phyloP scores from a whole-genome alignment of 2,888 invertebrate species.

The Perithous albicinctus region DNA sequence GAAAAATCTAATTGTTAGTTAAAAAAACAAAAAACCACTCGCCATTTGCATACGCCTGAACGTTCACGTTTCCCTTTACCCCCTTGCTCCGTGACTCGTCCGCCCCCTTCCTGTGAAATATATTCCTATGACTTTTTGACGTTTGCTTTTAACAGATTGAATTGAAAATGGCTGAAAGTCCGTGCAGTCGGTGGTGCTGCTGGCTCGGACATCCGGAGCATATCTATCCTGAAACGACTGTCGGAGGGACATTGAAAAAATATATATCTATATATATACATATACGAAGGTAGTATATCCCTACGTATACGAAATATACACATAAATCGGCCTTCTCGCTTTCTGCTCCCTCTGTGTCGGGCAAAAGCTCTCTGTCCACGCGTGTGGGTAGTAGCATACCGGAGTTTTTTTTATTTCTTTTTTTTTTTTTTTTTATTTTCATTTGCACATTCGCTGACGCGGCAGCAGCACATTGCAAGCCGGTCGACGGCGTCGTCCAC shows the following conservation, averaged over 20 bases:
- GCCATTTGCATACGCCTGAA: constrained; percentile 11
- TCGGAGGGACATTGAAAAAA: constrained; percentile 69
- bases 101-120: constrained; percentile 78
- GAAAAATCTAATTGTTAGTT: no score
- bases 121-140: constrained; percentile 82
- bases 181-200: constrained; percentile 67
- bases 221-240: constrained; percentile 80
- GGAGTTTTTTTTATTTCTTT: constrained; percentile 69
- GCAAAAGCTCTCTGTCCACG: constrained; percentile 43
- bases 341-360: constrained; percentile 40
- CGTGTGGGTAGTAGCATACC: constrained; percentile 52
- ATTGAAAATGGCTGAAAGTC: constrained; percentile 80
- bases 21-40: neutral
- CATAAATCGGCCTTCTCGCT: constrained; percentile 61
- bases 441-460: constrained; percentile 82
- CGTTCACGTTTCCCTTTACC: neutral
- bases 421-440: constrained; percentile 70
- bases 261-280: constrained; percentile 56
- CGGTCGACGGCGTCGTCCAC: constrained; percentile 58
- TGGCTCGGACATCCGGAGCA: constrained; percentile 79
- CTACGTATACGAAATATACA: constrained; percentile 58
- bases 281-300: constrained; percentile 47
- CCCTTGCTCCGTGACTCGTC: constrained; percentile 20
- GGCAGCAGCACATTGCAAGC: constrained; percentile 78
- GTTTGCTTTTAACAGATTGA: constrained; percentile 83